Percentiles rank a stretch among this genome's conserved stretches.
Evolutionary conservation across 2,888 invertebrate genomes (phyloP).

Genomic region (Alsophila aescularia): DNA sequence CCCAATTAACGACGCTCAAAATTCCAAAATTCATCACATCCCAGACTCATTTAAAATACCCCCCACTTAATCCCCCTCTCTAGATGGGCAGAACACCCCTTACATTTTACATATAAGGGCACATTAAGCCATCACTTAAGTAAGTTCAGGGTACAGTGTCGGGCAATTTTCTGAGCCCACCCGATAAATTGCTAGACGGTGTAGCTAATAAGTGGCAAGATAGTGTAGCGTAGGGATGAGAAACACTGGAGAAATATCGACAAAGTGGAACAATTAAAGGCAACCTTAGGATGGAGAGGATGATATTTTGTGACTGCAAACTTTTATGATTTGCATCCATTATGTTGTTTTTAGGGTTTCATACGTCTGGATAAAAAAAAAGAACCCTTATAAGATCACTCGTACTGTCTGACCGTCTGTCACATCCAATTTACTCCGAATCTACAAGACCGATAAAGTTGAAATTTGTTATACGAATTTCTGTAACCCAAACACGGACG

Average conservation of each 20-base stretch:
- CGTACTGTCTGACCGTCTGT: no score
- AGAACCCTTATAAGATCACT: no score
- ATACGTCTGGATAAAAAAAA: no score
- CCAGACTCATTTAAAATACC: constrained; percentile 6
- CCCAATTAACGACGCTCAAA: neutral
- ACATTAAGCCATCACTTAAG: constrained; percentile 68
- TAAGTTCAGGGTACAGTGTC: constrained; percentile 55
- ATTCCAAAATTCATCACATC: constrained; percentile 6
- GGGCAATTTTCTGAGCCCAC: constrained; percentile 69
- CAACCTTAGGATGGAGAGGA: no score
- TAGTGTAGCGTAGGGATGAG: constrained; percentile 56
- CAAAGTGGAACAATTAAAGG: neutral
- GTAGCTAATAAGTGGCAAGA: constrained; percentile 77
- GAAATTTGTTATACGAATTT: no score
- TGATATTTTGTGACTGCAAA: no score
- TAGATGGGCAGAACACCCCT: constrained; percentile 12
- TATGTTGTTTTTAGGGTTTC: no score
- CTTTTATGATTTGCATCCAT: no score
- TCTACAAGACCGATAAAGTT: no score
- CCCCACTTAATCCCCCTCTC: constrained; percentile 19
- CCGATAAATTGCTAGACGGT: constrained; percentile 73
- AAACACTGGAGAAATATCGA: constrained; percentile 27
- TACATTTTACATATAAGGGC: constrained; percentile 47
- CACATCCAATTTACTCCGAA: no score
- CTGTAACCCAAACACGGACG: no score